These are phyloP conservation scores for Zaprionus africanus DNA, from an alignment of 1,140 invertebrate species.

Conservation along the genomic window DNA sequence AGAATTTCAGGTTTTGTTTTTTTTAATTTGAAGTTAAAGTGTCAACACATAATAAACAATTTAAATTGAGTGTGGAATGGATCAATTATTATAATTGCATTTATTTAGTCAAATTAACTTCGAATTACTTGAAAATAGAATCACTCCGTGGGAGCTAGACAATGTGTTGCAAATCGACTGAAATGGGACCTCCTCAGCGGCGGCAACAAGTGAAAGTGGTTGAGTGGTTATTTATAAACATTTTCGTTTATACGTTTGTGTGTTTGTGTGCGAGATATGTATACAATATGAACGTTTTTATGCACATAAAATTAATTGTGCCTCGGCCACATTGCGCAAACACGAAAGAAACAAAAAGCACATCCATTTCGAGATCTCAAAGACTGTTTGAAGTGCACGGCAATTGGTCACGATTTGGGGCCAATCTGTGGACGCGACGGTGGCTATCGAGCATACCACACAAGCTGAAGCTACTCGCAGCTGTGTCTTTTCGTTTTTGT, in stretches of 20 bases:
- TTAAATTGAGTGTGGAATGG: background rate
- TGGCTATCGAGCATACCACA: slow-evolving; percentile 15
- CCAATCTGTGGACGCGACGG: slow-evolving; percentile 30
- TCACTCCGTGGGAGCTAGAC: background rate
- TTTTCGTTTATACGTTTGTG: slow-evolving; percentile 47
- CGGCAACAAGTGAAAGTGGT: slow-evolving; percentile 77
- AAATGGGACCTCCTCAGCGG: slow-evolving; percentile 19
- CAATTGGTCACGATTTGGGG: slow-evolving; percentile 55
- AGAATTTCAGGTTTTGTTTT: background rate
- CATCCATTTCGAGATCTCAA: slow-evolving; percentile 37
- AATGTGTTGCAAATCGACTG: background rate
- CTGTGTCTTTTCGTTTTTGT: slow-evolving; percentile 53
- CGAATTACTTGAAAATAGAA: background rate
- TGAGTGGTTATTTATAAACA: slow-evolving; percentile 59
- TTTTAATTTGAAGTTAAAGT: background rate
- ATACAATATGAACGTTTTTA: slow-evolving; percentile 36
- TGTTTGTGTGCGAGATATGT: slow-evolving; percentile 31
- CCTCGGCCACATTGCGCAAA: slow-evolving; percentile 50
- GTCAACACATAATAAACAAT: background rate
- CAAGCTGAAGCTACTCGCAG: slow-evolving; percentile 27
- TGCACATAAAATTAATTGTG: slow-evolving; percentile 9
- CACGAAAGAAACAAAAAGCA: slow-evolving; percentile 30
- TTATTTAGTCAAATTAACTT: background rate
- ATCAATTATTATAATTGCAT: background rate
- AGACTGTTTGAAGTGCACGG: slow-evolving; percentile 63